Evolutionary conservation across 2,888 invertebrate species (phyloP).

Genomic region (Tetragonula carbonaria): DNA sequence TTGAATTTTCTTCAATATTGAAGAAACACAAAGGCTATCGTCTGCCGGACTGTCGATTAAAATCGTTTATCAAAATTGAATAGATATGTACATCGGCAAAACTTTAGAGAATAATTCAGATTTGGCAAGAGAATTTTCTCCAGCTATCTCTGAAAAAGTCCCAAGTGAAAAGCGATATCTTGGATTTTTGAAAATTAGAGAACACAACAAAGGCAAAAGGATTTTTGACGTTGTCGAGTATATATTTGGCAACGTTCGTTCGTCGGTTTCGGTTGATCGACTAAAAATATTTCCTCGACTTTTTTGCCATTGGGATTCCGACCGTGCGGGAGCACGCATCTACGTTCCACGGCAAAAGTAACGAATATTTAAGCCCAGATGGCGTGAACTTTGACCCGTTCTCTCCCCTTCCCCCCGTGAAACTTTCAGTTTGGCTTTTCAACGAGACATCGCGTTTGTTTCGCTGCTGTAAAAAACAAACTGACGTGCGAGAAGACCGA

Average conservation of each 20-base stretch:
- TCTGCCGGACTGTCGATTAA: too few species aligned
- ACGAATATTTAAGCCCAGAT: slow-evolving; percentile 31
- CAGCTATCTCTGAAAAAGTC: neutral
- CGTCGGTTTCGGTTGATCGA: slow-evolving; percentile 38
- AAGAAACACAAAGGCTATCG: too few species aligned
- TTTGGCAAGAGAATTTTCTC: neutral
- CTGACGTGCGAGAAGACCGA: neutral
- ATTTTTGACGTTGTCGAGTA: slow-evolving; percentile 53
- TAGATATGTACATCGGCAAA: neutral
- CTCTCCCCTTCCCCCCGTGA: too few species aligned
- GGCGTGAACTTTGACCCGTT: slow-evolving; percentile 25
- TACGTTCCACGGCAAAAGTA: slow-evolving; percentile 18
- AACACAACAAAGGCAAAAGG: slow-evolving; percentile 27
- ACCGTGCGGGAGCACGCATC: neutral
- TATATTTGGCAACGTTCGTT: slow-evolving; percentile 59
- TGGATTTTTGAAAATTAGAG: slow-evolving; percentile 7
- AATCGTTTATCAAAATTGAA: too few species aligned
- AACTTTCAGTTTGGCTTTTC: slow-evolving; percentile 6
- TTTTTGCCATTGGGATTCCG: slow-evolving; percentile 17
- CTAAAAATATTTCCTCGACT: slow-evolving; percentile 60
- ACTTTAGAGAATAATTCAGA: neutral
- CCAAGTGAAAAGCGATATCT: neutral
- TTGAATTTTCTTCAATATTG: too few species aligned
- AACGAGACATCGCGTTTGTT: slow-evolving; percentile 1
- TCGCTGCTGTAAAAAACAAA: neutral